Evolutionary conservation across 2,113 vertebrate species (phyloP).

Genomic region (Megaleporinus macrocephalus): DNA sequence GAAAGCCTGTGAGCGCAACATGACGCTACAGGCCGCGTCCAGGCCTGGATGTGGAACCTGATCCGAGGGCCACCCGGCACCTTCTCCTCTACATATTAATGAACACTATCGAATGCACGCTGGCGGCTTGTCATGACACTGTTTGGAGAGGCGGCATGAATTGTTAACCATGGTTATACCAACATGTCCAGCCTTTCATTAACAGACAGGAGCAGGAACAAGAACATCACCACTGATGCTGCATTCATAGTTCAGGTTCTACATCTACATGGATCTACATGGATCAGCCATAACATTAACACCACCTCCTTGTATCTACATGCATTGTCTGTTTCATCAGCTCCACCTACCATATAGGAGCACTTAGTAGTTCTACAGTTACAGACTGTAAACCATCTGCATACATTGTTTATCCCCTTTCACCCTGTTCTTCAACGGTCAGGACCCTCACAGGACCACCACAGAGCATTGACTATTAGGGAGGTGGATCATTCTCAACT

Average conservation of each 20-base stretch:
- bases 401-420: too few relatives aligned
- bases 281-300: background rate
- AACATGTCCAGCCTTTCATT: slow-evolving; percentile 1
- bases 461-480: too few relatives aligned
- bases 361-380: too few relatives aligned
- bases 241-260: background rate
- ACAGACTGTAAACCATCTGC: too few relatives aligned
- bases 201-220: background rate
- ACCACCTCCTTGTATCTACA: too few relatives aligned
- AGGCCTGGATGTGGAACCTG: slow-evolving; percentile 81
- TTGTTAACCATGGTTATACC: slow-evolving; percentile 70
- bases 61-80: slow-evolving; percentile 74
- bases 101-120: slow-evolving; percentile 85
- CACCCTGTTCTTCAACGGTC: too few relatives aligned
- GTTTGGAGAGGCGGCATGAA: slow-evolving; percentile 71
- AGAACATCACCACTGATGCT: background rate
- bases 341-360: too few relatives aligned
- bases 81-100: slow-evolving; percentile 87
- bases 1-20: slow-evolving; percentile 80
- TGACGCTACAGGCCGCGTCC: slow-evolving; percentile 83
- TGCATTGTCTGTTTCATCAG: too few relatives aligned
- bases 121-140: slow-evolving; percentile 78
- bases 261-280: too few relatives aligned
- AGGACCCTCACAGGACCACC: too few relatives aligned
- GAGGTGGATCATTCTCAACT: too few relatives aligned